Conservation (phyloP, 2,888 invertebrate genomes). For the Esperia sulphurella region DNA sequence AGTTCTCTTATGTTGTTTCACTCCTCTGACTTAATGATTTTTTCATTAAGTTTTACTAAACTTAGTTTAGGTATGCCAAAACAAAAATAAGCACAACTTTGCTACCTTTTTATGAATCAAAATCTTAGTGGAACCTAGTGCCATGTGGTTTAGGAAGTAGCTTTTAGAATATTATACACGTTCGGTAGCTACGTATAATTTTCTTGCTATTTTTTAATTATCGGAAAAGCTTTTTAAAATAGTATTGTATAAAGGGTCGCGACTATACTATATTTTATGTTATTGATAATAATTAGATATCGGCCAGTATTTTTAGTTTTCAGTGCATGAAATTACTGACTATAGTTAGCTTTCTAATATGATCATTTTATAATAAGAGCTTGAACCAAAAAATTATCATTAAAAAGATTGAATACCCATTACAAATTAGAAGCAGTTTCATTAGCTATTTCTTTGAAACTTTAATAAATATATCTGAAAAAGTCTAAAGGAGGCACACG, state of each 20-base stretch:
- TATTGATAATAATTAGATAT: not conserved
- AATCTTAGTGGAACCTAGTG: slow-evolving; percentile 44
- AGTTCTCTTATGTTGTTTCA: slow-evolving; percentile 20
- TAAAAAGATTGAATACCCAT: too few relatives aligned
- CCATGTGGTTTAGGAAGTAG: slow-evolving; percentile 33
- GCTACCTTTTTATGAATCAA: not conserved
- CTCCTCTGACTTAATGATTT: not conserved
- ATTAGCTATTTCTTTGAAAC: too few relatives aligned
- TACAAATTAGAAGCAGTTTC: too few relatives aligned
- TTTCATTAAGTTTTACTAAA: not conserved
- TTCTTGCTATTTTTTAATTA: slow-evolving; percentile 12
- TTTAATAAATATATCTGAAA: too few relatives aligned
- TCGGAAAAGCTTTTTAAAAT: slow-evolving; percentile 12
- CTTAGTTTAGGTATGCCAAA: not conserved
- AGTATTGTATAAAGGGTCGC: slow-evolving; percentile 38
- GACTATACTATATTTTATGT: slow-evolving; percentile 20
- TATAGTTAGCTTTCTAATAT: too few relatives aligned
- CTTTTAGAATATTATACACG: slow-evolving; percentile 24
- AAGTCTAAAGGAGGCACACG: too few relatives aligned
- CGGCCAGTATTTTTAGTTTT: slow-evolving; percentile 21
- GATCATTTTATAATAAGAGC: too few relatives aligned
- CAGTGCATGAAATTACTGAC: slow-evolving; percentile 24
- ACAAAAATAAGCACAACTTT: not conserved
- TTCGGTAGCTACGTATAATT: slow-evolving; percentile 7
- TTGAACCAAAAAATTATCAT: too few relatives aligned